phyloP scores from a whole-genome alignment of 1,140 invertebrate species.

The Battus philenor region DNA sequence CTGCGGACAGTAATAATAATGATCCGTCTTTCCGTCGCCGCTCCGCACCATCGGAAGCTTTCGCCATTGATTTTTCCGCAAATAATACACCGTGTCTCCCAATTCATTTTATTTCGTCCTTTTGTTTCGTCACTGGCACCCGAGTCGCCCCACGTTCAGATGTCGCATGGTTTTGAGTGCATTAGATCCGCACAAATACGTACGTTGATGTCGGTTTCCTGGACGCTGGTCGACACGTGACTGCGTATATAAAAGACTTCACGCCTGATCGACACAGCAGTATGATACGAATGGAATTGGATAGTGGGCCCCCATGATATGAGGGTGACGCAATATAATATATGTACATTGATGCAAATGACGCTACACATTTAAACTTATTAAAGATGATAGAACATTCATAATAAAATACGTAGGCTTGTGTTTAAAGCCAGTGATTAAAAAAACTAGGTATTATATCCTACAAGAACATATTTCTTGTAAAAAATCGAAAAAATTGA shows the following conservation, averaged over 20 bases:
- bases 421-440: too few relatives aligned
- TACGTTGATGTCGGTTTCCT: constrained; percentile 59
- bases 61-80: constrained; percentile 72
- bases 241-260: constrained; percentile 67
- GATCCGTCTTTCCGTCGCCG: constrained; percentile 53
- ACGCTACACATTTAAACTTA: too few relatives aligned
- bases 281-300: constrained; percentile 68
- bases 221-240: constrained; percentile 61
- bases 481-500: too few relatives aligned
- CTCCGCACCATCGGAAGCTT: constrained; percentile 55
- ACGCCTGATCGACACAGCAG: constrained; percentile 58
- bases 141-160: constrained; percentile 28
- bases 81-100: constrained; percentile 50
- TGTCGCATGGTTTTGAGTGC: constrained; percentile 67
- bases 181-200: constrained; percentile 67
- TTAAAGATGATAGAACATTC: too few relatives aligned
- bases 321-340: constrained; percentile 46
- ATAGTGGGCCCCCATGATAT: constrained; percentile 52
- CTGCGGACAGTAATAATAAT: constrained; percentile 63
- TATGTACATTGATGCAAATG: too few relatives aligned
- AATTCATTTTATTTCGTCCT: constrained; percentile 37
- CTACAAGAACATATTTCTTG: too few relatives aligned
- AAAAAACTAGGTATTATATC: too few relatives aligned
- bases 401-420: too few relatives aligned
- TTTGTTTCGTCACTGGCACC: constrained; percentile 41